Conservation (phyloP, 2,113 vertebrate genomes). For the Arvicanthis niloticus region DNA sequence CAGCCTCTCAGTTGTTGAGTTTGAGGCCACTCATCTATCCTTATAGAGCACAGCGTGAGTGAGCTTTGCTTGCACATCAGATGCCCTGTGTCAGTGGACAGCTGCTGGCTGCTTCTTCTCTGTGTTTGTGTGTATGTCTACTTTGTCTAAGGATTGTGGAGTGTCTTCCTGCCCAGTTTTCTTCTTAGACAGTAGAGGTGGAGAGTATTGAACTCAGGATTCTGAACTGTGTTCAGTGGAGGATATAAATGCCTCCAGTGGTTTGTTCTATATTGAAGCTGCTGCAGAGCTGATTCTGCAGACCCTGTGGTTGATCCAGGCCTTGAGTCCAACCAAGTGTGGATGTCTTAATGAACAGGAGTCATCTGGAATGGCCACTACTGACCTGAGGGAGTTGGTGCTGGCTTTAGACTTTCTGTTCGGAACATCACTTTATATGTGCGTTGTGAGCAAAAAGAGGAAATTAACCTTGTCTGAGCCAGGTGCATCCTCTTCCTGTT, state of each 20-base stretch:
- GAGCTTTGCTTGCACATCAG: not conserved
- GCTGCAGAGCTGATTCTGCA: not conserved
- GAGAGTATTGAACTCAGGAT: not conserved
- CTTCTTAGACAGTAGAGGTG: not conserved
- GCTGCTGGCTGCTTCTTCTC: not conserved
- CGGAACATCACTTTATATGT: constrained; percentile 18
- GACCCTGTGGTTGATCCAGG: not conserved
- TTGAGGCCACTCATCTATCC: not conserved
- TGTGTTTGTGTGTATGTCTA: not conserved
- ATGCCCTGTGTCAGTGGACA: not conserved
- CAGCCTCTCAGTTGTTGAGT: not conserved
- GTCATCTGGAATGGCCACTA: not conserved
- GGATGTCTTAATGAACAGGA: not conserved
- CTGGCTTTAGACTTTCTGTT: not conserved
- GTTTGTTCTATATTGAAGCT: not conserved
- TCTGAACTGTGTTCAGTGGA: not conserved
- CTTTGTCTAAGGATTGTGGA: constrained; percentile 1
- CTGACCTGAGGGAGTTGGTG: not conserved
- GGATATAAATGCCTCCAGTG: not conserved
- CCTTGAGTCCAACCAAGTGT: not conserved
- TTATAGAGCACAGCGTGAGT: not conserved
- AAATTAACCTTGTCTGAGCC: constrained; percentile 23
- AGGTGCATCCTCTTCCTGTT: constrained; percentile 46
- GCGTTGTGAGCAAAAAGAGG: constrained; percentile 7
- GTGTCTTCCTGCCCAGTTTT: constrained; percentile 1